These are phyloP conservation scores for Capricornis sumatraensis DNA, from an alignment of 2,113 vertebrate species.

Conservation along the genomic window DNA sequence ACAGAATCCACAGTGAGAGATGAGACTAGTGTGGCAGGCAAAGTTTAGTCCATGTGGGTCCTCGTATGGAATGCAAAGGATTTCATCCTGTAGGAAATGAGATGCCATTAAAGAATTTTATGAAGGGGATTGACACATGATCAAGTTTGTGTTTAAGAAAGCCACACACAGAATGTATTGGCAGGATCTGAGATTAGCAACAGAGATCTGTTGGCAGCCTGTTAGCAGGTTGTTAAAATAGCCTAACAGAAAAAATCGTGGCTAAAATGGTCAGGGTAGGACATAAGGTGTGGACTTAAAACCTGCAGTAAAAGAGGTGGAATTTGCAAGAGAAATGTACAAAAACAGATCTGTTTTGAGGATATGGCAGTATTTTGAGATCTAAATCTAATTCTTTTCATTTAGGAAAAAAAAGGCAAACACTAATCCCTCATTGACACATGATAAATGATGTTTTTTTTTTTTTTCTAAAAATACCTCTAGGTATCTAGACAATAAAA, in stretches of 20 bases:
- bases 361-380: neutral
- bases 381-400: conserved; percentile 23
- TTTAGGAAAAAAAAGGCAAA: conserved; percentile 23
- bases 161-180: conserved; percentile 52
- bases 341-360: conserved; percentile 29
- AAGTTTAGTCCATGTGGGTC: neutral
- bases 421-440: neutral
- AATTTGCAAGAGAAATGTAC: conserved; percentile 15
- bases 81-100: conserved; percentile 57
- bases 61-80: neutral
- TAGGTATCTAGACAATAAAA: conserved; percentile 5
- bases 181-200: conserved; percentile 47
- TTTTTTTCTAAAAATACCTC: conserved; percentile 32
- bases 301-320: neutral
- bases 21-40: neutral
- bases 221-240: conserved; percentile 65
- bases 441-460: conserved; percentile 22
- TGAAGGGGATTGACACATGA: conserved; percentile 57
- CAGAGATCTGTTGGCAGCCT: conserved; percentile 48
- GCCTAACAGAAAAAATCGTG: conserved; percentile 10
- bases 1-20: neutral
- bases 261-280: neutral
- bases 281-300: neutral
- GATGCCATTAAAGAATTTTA: conserved; percentile 54
- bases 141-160: conserved; percentile 55